A percentile compares a stretch with the other conserved stretches of the same genome.
phyloP scores from a whole-genome alignment of 2,797 vertebrate genomes.

The Crocodylus rhombifer region DNA sequence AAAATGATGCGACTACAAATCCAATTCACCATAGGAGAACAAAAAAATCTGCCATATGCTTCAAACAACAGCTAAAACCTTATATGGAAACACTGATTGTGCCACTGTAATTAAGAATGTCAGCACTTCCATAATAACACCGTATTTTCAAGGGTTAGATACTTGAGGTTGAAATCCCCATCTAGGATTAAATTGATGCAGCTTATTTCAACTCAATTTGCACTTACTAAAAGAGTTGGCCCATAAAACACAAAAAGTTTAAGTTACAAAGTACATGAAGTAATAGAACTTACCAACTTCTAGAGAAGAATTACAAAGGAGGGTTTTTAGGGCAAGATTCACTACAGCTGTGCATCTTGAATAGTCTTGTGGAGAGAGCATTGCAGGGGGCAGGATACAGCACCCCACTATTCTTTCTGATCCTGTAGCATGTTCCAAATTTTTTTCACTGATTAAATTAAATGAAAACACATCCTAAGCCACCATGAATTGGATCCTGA shows the following conservation, averaged over 20 bases:
- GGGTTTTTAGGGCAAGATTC: background rate
- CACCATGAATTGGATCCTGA: background rate
- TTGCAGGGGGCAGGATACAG: background rate
- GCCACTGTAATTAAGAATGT: slow-evolving; percentile 67
- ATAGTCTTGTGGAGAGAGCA: background rate
- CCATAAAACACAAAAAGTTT: slow-evolving; percentile 14
- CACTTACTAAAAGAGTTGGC: background rate
- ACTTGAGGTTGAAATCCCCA: slow-evolving; percentile 57
- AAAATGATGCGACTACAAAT: slow-evolving; percentile 78
- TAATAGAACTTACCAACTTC: background rate
- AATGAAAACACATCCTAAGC: background rate
- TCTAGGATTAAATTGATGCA: background rate
- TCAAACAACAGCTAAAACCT: slow-evolving; percentile 54
- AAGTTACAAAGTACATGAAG: background rate
- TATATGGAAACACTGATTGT: slow-evolving; percentile 67
- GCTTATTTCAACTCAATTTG: background rate
- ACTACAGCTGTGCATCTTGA: background rate
- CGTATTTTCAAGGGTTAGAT: slow-evolving; percentile 50
- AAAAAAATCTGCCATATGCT: slow-evolving; percentile 74
- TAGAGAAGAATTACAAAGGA: background rate
- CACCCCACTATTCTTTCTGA: background rate
- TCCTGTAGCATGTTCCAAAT: background rate
- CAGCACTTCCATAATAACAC: slow-evolving; percentile 69
- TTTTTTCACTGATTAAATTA: background rate
- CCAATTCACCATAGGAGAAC: slow-evolving; percentile 68